phyloP scores from a whole-genome alignment of 2,888 invertebrate genomes.

The Eupithecia abbreviata region DNA sequence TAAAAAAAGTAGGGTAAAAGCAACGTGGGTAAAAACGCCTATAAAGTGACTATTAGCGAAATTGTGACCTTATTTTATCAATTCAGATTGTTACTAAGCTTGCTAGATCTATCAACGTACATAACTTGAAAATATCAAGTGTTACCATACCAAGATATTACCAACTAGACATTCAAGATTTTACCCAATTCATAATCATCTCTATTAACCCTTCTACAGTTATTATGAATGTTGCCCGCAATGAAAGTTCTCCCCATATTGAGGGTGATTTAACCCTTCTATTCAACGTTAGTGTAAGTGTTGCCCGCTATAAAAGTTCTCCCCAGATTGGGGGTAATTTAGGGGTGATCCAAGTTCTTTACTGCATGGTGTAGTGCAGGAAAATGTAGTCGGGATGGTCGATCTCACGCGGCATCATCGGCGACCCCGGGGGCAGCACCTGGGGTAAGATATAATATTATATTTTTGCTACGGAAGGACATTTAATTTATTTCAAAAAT shows the following conservation, averaged over 20 bases:
- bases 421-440: slow-evolving; percentile 92
- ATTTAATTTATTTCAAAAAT: no score
- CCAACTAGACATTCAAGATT: slow-evolving; percentile 5
- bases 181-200: not conserved
- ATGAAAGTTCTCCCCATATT: not conserved
- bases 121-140: not conserved
- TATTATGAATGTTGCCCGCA: slow-evolving; percentile 6
- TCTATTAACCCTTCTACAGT: not conserved
- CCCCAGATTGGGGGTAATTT: slow-evolving; percentile 1
- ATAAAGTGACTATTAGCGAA: slow-evolving; percentile 6
- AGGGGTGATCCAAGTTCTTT: slow-evolving; percentile 43
- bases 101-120: not conserved
- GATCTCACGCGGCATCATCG: slow-evolving; percentile 74
- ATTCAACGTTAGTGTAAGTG: slow-evolving; percentile 7
- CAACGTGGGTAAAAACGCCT: slow-evolving; percentile 5
- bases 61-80: slow-evolving; percentile 1
- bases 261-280: not conserved
- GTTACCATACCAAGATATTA: slow-evolving; percentile 2
- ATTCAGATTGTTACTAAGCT: slow-evolving; percentile 1
- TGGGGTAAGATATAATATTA: not conserved
- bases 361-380: slow-evolving; percentile 80
- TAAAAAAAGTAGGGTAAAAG: slow-evolving; percentile 15
- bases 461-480: not conserved
- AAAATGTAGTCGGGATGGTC: slow-evolving; percentile 84
- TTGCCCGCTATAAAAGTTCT: not conserved